These are phyloP conservation scores for Prolemur simus DNA, from an alignment of 2,113 vertebrate genomes.

Conservation along the genomic window DNA sequence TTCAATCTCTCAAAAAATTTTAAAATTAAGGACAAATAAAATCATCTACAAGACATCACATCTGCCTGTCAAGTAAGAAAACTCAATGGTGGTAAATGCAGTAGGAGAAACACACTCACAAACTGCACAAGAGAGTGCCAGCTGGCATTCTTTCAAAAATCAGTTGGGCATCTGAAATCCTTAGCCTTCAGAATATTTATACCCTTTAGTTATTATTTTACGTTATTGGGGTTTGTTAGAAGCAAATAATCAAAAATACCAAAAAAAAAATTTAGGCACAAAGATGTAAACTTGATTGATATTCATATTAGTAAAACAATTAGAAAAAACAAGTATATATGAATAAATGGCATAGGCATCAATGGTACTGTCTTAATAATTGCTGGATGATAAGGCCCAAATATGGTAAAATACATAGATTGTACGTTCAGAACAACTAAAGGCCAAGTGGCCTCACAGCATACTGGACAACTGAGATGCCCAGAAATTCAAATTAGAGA, in stretches of 20 bases:
- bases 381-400: neutral
- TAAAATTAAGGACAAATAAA: neutral
- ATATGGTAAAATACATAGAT: neutral
- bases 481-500: neutral
- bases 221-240: neutral
- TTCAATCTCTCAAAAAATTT: neutral
- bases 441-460: neutral
- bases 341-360: neutral
- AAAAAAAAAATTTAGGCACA: neutral
- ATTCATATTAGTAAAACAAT: neutral
- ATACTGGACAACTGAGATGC: neutral
- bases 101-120: neutral
- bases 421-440: neutral
- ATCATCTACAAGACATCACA: neutral
- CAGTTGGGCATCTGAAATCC: neutral
- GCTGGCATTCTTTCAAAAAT: neutral
- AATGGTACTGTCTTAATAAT: neutral
- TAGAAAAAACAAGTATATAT: neutral
- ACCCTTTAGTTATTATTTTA: neutral
- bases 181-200: neutral
- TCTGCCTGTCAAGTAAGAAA: neutral
- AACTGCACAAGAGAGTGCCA: too few species aligned
- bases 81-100: neutral
- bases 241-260: neutral
- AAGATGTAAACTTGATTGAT: neutral